A percentile compares a stretch with the other conserved stretches of the same genome.
Conservation (phyloP, 1,140 invertebrate genomes). For the Vanessa atalanta region DNA sequence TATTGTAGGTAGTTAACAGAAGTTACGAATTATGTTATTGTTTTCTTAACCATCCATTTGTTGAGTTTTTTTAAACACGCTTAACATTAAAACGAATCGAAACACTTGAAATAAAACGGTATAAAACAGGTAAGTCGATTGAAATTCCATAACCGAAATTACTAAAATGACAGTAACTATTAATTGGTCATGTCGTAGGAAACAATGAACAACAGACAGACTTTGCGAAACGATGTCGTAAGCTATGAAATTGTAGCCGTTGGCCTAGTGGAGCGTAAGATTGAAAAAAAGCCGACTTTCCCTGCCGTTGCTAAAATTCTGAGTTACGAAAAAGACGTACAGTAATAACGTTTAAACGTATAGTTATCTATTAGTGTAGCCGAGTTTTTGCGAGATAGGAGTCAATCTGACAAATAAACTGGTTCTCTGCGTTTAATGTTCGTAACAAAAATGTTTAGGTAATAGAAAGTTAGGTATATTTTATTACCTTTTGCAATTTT, state of each 20-base stretch:
- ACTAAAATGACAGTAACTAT: constrained; percentile 44
- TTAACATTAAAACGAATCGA: neutral
- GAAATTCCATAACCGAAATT: constrained; percentile 13
- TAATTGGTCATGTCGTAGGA: constrained; percentile 54
- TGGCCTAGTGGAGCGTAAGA: constrained; percentile 75
- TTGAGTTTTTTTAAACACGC: no score
- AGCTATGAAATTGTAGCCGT: constrained; percentile 71
- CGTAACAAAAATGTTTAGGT: no score
- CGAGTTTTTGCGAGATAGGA: neutral
- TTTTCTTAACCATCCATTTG: no score
- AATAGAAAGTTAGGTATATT: no score
- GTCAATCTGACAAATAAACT: neutral
- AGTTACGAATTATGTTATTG: no score
- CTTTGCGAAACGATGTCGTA: constrained; percentile 74
- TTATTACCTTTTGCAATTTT: no score
- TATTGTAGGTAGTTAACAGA: neutral
- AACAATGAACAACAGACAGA: constrained; percentile 54
- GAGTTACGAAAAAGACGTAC: constrained; percentile 35
- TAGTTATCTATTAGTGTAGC: no score
- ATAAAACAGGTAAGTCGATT: neutral
- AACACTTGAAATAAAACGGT: neutral
- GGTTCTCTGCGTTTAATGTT: no score
- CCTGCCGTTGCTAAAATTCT: constrained; percentile 58
- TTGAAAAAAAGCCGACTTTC: constrained; percentile 74
- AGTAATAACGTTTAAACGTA: neutral